Percentiles rank a stretch among this genome's conserved stretches.
Evolutionary conservation across 1,140 invertebrate genomes (phyloP).

Genomic region (Drosophila takahashii): DNA sequence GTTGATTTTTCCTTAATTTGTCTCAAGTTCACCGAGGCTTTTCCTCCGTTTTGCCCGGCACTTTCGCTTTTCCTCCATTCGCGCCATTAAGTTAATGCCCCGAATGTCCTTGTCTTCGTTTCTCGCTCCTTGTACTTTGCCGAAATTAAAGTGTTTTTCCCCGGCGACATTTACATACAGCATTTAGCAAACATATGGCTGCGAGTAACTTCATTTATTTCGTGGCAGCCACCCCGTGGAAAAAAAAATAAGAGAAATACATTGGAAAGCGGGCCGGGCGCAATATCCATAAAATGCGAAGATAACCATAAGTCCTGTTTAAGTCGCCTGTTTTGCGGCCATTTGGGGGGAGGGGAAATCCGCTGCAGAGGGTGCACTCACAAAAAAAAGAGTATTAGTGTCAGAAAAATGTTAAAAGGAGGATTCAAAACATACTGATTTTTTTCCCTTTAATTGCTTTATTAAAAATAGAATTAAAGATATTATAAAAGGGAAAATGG

Average conservation of each 20-base stretch:
- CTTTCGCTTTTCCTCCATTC: conserved; percentile 61
- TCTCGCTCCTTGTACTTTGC: background rate
- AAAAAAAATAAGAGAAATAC: conserved; percentile 20
- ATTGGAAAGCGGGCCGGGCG: conserved; percentile 58
- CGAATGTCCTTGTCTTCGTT: conserved; percentile 45
- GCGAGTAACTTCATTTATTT: conserved; percentile 79
- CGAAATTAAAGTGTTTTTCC: conserved; percentile 75
- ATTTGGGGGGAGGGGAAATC: background rate
- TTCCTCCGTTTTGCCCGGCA: conserved; percentile 4
- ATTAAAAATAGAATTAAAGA: too few species aligned
- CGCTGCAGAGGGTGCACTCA: conserved; percentile 9
- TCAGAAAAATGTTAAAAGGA: background rate
- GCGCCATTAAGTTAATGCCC: conserved; percentile 57
- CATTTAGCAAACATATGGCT: conserved; percentile 75
- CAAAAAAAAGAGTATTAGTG: background rate
- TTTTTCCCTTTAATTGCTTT: background rate
- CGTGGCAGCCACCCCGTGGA: conserved; percentile 14
- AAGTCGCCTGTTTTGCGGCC: conserved; percentile 68
- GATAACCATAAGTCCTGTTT: conserved; percentile 84
- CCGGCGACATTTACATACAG: conserved; percentile 72
- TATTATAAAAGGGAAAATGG: too few species aligned
- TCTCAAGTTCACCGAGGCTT: conserved; percentile 57
- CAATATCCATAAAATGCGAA: conserved; percentile 84
- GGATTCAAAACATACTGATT: background rate
- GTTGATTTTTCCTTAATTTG: conserved; percentile 60